Evolutionary conservation across 2,888 invertebrate genomes (phyloP).

Genomic region (Tolmerus cingulatus): DNA sequence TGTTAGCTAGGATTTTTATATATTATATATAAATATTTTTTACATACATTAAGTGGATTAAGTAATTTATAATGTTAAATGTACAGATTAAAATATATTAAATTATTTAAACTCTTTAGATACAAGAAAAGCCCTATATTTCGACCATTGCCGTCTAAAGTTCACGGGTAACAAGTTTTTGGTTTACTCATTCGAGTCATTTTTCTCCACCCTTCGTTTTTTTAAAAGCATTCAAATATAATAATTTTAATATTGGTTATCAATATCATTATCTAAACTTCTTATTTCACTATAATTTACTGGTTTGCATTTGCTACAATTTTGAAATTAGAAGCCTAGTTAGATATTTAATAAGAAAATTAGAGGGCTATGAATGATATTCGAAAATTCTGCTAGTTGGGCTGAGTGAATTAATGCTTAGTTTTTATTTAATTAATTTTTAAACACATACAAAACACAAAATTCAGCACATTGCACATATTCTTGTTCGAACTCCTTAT

Average conservation of each 20-base stretch:
- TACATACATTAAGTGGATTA: not conserved
- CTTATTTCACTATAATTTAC: not conserved
- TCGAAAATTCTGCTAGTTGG: not conserved
- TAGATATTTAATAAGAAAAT: not conserved
- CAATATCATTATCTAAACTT: not conserved
- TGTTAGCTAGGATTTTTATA: not conserved
- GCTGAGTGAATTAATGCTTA: slow-evolving; percentile 25
- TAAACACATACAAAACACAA: slow-evolving; percentile 9
- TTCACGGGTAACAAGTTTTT: slow-evolving; percentile 61
- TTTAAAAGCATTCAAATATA: not conserved
- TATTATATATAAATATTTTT: not conserved
- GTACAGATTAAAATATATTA: slow-evolving; percentile 36
- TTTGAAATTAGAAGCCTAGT: not conserved
- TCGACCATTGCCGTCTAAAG: slow-evolving; percentile 64
- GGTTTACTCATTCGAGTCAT: slow-evolving; percentile 5
- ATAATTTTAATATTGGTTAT: not conserved
- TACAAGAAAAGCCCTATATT: slow-evolving; percentile 58
- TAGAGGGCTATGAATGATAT: not conserved
- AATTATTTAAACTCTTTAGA: slow-evolving; percentile 44
- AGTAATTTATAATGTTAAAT: not conserved
- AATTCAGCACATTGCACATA: not conserved
- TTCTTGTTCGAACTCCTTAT: slow-evolving; percentile 31
- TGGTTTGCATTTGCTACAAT: not conserved
- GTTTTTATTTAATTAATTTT: not conserved
- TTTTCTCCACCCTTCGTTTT: not conserved